phyloP scores from a whole-genome alignment of 2,113 vertebrate genomes.

The Eira barbara region DNA sequence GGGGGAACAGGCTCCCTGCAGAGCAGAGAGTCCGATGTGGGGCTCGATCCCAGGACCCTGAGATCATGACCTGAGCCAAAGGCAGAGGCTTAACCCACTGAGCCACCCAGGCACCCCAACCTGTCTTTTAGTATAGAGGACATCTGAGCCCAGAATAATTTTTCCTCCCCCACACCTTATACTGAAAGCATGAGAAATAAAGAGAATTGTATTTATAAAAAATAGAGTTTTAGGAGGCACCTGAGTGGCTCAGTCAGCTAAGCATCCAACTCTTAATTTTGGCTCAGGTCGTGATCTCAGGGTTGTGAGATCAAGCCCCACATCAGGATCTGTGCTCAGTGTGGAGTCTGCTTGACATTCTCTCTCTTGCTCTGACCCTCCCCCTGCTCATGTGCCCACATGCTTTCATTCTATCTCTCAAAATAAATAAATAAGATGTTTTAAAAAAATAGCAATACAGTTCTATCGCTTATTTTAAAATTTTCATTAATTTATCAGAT shows the following conservation, averaged over 20 bases:
- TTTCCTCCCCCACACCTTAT: not conserved
- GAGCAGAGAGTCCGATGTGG: no score
- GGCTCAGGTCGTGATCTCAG: not conserved
- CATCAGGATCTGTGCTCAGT: not conserved
- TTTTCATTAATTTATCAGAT: not conserved
- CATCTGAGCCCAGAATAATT: not conserved
- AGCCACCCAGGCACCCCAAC: not conserved
- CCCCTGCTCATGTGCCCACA: not conserved
- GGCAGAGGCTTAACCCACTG: no score
- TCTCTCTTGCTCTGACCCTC: not conserved
- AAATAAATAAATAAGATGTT: not conserved
- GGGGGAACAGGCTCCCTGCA: no score
- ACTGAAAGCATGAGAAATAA: not conserved
- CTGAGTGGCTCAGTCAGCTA: not conserved
- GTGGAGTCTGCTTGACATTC: not conserved
- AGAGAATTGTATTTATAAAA: not conserved
- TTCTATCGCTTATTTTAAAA: not conserved
- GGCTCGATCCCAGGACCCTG: no score
- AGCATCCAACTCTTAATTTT: not conserved
- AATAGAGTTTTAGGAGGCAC: not conserved
- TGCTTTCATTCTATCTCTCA: not conserved
- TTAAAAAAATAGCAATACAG: not conserved
- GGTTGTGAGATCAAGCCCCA: not conserved
- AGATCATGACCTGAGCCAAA: no score
- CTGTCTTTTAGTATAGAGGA: not conserved